Evolutionary conservation across 2,113 vertebrate species (phyloP), one percentile per base, ranked within the genome.

Genomic region (Lampris megalopsis): DNA sequence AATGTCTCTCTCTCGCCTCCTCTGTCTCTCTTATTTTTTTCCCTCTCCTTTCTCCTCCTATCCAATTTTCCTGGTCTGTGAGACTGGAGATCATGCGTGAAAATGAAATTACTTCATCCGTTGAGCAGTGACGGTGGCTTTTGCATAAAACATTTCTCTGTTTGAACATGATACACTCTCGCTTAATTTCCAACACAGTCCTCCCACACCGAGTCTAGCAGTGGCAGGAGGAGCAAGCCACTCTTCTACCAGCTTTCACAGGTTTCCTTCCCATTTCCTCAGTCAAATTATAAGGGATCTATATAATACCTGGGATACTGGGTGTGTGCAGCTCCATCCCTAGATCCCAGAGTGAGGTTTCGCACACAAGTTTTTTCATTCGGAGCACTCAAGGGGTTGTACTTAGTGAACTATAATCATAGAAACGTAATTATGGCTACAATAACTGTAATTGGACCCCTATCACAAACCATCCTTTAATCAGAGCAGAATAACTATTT

Each of bases 21-120:
- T 38, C 64, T 52, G 35, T 53, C 64, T 40, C 47, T 50, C 66
- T 82, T 56, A 56, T 68, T 81, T 73, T 79, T 71, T 49, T 57
- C 76, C 83, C 81, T 82, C 76, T 80, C 73, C 75, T 65, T 86
- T 88, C 62, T 73, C 75, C 75, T 89, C 86, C 77, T 83, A 72
- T 89, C 80, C 83, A 90, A 90, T 92, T 93, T 91, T 74, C 79
- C 75, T 84, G 88, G 83, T 90, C 84, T 89, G 84, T 76, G 86
- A 80, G 75, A 80, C 84, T 88, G 86, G 89, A 92, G 83, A 92
- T 90, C 91, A 92, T 91, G 92, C 93, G 91, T 94, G 90, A 92
- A 94, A 94, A 93, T 92, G 88, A 92, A 94, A 94, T 88, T 77
- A 93, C 88, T 93, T 91, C 86, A 91, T 92, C 87, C 89, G 85